phyloP scores from a whole-genome alignment of 2,113 vertebrate genomes.

The Anarhynchus alexandrinus region DNA sequence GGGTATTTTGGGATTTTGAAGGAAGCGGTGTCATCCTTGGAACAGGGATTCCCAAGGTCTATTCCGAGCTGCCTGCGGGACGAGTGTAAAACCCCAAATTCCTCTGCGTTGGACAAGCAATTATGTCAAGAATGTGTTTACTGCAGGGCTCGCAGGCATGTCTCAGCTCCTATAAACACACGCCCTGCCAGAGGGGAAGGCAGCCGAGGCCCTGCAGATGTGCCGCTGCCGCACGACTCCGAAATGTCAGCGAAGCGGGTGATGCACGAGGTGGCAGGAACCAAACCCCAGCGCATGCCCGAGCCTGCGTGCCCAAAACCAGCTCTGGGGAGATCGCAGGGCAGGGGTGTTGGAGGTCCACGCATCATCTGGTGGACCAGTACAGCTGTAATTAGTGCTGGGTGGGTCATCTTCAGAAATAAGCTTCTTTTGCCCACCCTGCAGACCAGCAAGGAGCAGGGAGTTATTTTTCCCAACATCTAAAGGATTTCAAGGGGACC shows the following conservation, averaged over 20 bases:
- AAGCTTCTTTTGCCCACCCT: neutral
- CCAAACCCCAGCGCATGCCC: neutral
- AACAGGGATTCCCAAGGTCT: constrained; percentile 40
- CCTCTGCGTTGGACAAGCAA: neutral
- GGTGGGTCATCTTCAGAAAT: neutral
- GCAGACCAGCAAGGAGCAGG: neutral
- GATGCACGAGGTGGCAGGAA: neutral
- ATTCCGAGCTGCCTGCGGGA: neutral
- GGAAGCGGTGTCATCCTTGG: neutral
- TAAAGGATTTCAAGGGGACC: neutral
- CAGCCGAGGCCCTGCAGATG: neutral
- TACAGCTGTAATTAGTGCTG: neutral
- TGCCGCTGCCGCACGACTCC: neutral
- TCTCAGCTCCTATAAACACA: constrained; percentile 17
- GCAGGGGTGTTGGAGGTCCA: neutral
- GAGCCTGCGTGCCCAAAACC: neutral
- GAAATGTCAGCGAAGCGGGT: neutral
- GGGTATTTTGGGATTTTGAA: constrained; percentile 1
- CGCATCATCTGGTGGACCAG: neutral
- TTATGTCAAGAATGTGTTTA: constrained; percentile 45
- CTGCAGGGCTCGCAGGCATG: constrained; percentile 28
- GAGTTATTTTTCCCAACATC: neutral
- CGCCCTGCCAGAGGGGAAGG: neutral
- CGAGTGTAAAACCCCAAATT: constrained; percentile 11
- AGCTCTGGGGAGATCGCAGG: accelerated